Evolutionary conservation across 35 echinoderm and acorn worm genomes (phyloP).

Genomic region (Antedon bifida): DNA sequence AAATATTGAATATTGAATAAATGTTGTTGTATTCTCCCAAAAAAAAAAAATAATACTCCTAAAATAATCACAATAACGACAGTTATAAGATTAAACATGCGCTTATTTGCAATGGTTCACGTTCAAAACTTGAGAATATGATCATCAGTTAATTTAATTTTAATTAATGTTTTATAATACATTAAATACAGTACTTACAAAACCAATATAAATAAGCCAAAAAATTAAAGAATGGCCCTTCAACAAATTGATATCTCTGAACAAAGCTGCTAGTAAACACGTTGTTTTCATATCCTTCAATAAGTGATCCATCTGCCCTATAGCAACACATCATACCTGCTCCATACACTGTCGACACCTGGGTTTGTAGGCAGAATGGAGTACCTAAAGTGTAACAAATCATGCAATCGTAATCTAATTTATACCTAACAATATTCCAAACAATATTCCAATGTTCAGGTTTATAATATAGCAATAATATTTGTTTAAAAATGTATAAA

Average conservation of each 20-base stretch:
- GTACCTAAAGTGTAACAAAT: neutral
- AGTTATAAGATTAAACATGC: too few relatives aligned
- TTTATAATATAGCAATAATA: too few relatives aligned
- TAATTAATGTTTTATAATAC: too few relatives aligned
- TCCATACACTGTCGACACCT: slow-evolving; percentile 16
- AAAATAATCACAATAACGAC: too few relatives aligned
- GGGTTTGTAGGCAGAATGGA: slow-evolving; percentile 52
- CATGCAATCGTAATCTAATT: neutral
- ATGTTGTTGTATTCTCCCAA: too few relatives aligned
- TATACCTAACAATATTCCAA: neutral
- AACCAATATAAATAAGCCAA: slow-evolving; percentile 13
- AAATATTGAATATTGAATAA: too few relatives aligned
- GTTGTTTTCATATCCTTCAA: slow-evolving; percentile 44
- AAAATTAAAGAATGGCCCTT: slow-evolving; percentile 17
- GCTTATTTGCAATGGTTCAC: too few relatives aligned
- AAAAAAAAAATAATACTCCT: too few relatives aligned
- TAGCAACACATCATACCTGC: slow-evolving; percentile 79
- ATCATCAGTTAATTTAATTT: too few relatives aligned
- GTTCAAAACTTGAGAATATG: too few relatives aligned
- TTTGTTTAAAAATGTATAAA: too few relatives aligned
- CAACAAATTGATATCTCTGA: slow-evolving; percentile 34
- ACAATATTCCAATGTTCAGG: neutral
- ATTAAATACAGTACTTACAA: slow-evolving; percentile 11
- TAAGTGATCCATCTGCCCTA: slow-evolving; percentile 45
- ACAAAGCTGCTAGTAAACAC: slow-evolving; percentile 40